Conservation (phyloP, 1,140 invertebrate species). For the Venustaconcha ellipsiformis region DNA sequence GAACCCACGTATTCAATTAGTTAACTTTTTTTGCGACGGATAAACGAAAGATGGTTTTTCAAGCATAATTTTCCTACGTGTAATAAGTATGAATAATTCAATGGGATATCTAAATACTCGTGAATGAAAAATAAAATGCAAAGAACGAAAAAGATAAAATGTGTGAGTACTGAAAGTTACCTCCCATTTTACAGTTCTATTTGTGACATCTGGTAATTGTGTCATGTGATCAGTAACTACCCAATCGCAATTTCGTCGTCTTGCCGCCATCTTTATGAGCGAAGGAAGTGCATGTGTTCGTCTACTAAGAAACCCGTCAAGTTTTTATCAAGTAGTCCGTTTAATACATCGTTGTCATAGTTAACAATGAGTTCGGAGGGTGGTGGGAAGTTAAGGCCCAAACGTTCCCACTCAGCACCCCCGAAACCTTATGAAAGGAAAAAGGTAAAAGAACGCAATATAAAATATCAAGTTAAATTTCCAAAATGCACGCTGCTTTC, state of each 20-base stretch:
- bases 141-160: too few species aligned
- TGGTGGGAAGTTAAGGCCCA: conserved; percentile 29
- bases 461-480: too few species aligned
- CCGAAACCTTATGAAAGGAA: conserved; percentile 28
- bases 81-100: too few species aligned
- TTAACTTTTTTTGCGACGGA: too few species aligned
- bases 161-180: not conserved
- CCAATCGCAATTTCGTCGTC: conserved; percentile 9
- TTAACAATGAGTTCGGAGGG: conserved; percentile 12
- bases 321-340: not conserved
- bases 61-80: too few species aligned
- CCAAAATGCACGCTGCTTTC: too few species aligned
- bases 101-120: too few species aligned
- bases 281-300: conserved; percentile 21
- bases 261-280: conserved; percentile 34
- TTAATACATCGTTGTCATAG: not conserved
- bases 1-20: too few species aligned
- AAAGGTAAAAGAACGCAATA: conserved; percentile 5
- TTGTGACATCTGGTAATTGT: conserved; percentile 1
- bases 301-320: not conserved
- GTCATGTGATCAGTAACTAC: conserved; percentile 14
- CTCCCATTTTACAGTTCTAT: conserved; percentile 9
- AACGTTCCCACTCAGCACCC: conserved; percentile 21
- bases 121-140: too few species aligned
- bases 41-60: too few species aligned